phyloP scores from a whole-genome alignment of 2,797 vertebrate genomes.

The Capromys pilorides region DNA sequence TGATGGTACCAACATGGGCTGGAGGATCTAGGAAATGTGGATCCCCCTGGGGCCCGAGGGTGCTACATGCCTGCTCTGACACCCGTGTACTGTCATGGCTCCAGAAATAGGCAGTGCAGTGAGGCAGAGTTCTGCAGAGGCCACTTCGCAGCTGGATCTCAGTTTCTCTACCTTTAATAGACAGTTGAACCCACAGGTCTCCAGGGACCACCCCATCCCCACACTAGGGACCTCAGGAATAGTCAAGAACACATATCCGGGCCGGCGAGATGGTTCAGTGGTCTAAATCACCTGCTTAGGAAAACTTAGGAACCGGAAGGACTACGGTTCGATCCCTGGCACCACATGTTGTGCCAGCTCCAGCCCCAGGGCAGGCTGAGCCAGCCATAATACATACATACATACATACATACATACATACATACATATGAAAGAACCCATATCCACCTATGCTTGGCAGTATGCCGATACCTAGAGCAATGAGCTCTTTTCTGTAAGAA shows the following conservation, averaged over 20 bases:
- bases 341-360: too few species aligned
- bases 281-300: too few species aligned
- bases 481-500: neutral
- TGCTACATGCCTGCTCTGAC: neutral
- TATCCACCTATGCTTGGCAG: neutral
- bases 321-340: too few species aligned
- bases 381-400: too few species aligned
- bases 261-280: too few species aligned
- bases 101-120: neutral
- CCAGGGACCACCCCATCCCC: neutral
- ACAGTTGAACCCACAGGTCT: neutral
- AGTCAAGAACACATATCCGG: neutral
- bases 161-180: neutral
- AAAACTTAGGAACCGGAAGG: too few species aligned
- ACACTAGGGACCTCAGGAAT: too few species aligned
- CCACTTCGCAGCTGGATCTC: neutral
- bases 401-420: too few species aligned
- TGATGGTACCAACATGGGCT: neutral
- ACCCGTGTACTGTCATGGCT: fast-evolving
- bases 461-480: neutral
- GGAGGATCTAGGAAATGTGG: neutral
- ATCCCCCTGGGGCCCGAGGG: neutral
- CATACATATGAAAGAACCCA: too few species aligned
- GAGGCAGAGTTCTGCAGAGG: neutral
- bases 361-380: too few species aligned